These are phyloP conservation scores for Acipenser transmontanus DNA, from an alignment of 2,797 vertebrate genomes.

Conservation along the genomic window DNA sequence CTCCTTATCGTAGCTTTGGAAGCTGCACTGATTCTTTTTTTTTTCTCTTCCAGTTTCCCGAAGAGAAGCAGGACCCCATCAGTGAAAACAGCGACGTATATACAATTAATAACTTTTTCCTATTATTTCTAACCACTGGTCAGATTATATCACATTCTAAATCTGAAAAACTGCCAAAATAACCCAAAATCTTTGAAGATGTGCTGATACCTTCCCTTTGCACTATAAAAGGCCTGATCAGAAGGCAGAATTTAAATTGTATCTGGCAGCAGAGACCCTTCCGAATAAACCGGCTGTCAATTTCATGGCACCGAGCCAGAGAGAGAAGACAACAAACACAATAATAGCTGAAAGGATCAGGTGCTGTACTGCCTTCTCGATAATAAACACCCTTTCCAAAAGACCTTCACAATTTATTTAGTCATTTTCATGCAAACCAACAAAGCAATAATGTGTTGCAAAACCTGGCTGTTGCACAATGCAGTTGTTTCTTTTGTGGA, in stretches of 20 bases:
- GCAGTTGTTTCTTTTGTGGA: conserved; percentile 9
- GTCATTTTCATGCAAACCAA: conserved; percentile 5
- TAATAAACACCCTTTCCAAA: not conserved
- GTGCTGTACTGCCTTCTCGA: not conserved
- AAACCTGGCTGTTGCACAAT: conserved; percentile 18
- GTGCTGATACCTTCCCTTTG: conserved; percentile 17
- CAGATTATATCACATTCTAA: conserved; percentile 15
- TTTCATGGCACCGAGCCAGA: conserved; percentile 8
- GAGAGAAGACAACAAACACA: conserved; percentile 17
- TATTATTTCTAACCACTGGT: conserved; percentile 5
- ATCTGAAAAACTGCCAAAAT: conserved; percentile 13
- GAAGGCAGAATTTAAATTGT: conserved; percentile 14
- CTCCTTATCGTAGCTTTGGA: too few species aligned
- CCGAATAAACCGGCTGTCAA: conserved; percentile 15
- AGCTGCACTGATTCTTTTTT: not conserved
- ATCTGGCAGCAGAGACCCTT: conserved; percentile 16
- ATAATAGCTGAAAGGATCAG: conserved; percentile 14
- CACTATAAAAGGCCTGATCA: conserved; percentile 13
- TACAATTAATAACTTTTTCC: conserved; percentile 9
- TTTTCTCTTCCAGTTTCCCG: not conserved
- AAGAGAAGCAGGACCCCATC: not conserved
- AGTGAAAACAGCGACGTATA: not conserved
- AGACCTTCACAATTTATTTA: conserved; percentile 3
- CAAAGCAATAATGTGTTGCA: conserved; percentile 14
- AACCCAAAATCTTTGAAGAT: conserved; percentile 12